Conservation (phyloP, 2,797 vertebrate species). For the Phalanger gymnotis region DNA sequence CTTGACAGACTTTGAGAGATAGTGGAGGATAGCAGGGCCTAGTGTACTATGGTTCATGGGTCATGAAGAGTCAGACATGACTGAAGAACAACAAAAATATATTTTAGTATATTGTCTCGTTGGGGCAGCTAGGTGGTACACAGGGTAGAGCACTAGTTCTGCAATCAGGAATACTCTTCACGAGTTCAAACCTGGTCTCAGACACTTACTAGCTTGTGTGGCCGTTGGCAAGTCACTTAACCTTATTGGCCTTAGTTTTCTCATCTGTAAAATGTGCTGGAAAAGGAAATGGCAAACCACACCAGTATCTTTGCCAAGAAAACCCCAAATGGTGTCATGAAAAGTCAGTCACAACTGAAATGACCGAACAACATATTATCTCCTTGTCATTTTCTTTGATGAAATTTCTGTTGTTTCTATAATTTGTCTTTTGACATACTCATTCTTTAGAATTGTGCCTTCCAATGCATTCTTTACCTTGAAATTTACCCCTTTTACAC, state of each 20-base stretch:
- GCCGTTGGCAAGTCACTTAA: neutral
- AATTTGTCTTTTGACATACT: neutral
- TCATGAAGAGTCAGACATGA: neutral
- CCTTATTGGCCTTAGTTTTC: neutral
- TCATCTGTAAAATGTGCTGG: neutral
- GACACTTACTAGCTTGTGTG: neutral
- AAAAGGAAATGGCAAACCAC: neutral
- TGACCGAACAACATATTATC: neutral
- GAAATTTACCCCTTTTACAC: neutral
- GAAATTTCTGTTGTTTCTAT: neutral
- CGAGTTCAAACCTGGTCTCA: neutral
- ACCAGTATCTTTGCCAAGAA: neutral
- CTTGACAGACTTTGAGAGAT: neutral
- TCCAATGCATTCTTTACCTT: neutral
- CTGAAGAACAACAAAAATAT: neutral
- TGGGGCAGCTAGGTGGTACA: too few relatives aligned
- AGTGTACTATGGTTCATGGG: neutral
- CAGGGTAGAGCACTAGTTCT: neutral
- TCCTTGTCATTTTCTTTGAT: neutral
- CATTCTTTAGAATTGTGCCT: neutral
- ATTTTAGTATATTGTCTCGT: neutral
- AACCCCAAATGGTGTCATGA: neutral
- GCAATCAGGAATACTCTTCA: neutral
- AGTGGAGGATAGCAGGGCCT: neutral
- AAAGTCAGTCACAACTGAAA: neutral